These are phyloP conservation scores for Atta cephalotes DNA, from an alignment of 1,140 invertebrate species.

Conservation along the genomic window DNA sequence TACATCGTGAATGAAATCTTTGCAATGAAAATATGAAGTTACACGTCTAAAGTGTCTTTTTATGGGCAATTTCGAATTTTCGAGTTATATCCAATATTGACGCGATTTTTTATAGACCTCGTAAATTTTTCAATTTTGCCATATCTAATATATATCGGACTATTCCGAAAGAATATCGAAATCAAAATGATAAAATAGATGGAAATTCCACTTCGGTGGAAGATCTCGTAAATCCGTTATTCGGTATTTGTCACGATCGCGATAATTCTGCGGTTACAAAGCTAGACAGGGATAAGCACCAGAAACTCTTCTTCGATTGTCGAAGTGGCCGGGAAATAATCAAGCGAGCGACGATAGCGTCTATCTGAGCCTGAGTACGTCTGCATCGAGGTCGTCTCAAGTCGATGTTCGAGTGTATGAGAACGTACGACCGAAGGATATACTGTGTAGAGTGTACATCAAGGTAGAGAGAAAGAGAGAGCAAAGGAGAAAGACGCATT, in stretches of 20 bases:
- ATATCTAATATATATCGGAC: background rate
- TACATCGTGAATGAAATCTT: background rate
- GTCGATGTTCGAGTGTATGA: conserved; percentile 18
- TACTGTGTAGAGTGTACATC: background rate
- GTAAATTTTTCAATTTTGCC: conserved; percentile 12
- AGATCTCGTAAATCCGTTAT: conserved; percentile 62
- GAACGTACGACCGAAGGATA: conserved; percentile 20
- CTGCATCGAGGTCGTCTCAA: conserved; percentile 10
- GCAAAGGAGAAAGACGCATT: background rate
- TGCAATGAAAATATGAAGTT: background rate
- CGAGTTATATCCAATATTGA: background rate
- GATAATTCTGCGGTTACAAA: conserved; percentile 20
- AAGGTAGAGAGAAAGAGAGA: conserved; percentile 5
- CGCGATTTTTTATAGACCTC: background rate
- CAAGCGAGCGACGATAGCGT: conserved; percentile 68
- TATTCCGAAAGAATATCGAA: background rate
- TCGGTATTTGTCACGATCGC: conserved; percentile 53
- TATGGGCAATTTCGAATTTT: background rate
- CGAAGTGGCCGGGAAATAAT: conserved; percentile 74
- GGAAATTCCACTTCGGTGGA: conserved; percentile 27
- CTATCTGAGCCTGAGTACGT: background rate
- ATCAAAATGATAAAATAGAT: background rate
- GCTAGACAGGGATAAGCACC: conserved; percentile 46
- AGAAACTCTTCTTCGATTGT: conserved; percentile 1
- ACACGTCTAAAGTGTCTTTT: background rate